Conservation (phyloP, 2,113 vertebrate species). For the Lota lota region DNA sequence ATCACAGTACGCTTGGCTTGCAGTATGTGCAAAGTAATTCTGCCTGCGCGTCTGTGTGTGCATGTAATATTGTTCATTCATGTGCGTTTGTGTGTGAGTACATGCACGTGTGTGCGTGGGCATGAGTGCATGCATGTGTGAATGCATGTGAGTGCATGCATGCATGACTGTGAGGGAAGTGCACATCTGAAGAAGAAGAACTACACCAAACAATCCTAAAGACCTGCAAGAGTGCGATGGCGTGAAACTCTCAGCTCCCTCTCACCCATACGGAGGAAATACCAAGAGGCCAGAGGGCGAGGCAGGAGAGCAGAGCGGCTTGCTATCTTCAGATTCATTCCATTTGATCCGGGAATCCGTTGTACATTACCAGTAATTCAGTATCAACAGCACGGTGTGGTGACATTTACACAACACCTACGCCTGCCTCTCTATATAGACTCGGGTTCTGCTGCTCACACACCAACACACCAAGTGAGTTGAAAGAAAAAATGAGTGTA, state of each 20-base stretch:
- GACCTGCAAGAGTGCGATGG: background rate
- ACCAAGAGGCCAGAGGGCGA: conserved; percentile 41
- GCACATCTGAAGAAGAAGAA: background rate
- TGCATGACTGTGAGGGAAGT: too few relatives aligned
- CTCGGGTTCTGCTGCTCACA: too few relatives aligned
- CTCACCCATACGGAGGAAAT: conserved; percentile 16
- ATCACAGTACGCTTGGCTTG: too few relatives aligned
- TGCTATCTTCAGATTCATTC: conserved; percentile 29
- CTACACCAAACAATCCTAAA: background rate
- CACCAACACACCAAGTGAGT: too few relatives aligned
- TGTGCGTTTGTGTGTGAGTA: background rate
- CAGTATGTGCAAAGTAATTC: too few relatives aligned
- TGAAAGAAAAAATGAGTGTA: too few relatives aligned
- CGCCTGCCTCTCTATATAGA: background rate
- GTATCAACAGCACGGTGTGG: conserved; percentile 28
- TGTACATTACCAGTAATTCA: conserved; percentile 38
- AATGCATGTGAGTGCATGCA: background rate
- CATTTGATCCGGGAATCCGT: conserved; percentile 30
- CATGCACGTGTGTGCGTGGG: background rate
- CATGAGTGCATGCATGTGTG: background rate
- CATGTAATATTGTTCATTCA: too few relatives aligned
- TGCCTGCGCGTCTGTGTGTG: too few relatives aligned
- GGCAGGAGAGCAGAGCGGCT: conserved; percentile 23
- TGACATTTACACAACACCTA: conserved; percentile 26
- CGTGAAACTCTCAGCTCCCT: background rate